Evolutionary conservation across 2,797 vertebrate genomes (phyloP), one percentile per base, ranked within the genome.

Genomic region (Anolis apletophallus): DNA sequence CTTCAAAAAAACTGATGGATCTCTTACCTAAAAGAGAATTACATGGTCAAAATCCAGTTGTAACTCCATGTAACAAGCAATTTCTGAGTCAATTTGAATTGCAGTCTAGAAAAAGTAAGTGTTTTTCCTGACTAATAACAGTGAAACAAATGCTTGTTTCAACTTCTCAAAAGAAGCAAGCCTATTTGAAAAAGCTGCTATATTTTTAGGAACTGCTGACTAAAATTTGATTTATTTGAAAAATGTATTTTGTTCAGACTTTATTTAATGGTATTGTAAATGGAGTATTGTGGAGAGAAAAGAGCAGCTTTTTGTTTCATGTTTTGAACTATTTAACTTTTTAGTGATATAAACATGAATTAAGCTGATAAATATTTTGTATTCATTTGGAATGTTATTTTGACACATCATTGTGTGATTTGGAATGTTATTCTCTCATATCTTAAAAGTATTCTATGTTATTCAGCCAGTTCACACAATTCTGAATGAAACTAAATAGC

Each of bases 21-120:
- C 96, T 99, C 72, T 96, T 99, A 83, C 98, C 99, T 83, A 99
- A 99, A 95, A 97, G 98, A 94, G 99, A 99, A 93, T 97, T 99
- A 55, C 99, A 99, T 72, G 98, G 98, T 74, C 99, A 99, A 93
- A 99, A 98, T 97, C 99, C 98, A 78, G 98, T 99, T 69, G 98
- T 99, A 88, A 99, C 99, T 12, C 98, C 99, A 0, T 99, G 99
- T 96, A 99, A 99, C 96, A 99, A 99, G 91, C 99, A 99, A 93
- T 99, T 99, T 54, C 97, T 99, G 94, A 99, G 98, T 97, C 99
- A 99, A 84, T 99, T 99, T 97, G 99, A 99, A 97, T 98, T 99
- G 98, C 99, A 99, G 96, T 99, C 99, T 80, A 97, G 98, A 87
- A 99, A 99, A 98, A 99, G 98, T 99, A 98, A 97, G 97, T 92